Conservation (phyloP, 2,113 vertebrate genomes). For the Vulpes lagopus region DNA sequence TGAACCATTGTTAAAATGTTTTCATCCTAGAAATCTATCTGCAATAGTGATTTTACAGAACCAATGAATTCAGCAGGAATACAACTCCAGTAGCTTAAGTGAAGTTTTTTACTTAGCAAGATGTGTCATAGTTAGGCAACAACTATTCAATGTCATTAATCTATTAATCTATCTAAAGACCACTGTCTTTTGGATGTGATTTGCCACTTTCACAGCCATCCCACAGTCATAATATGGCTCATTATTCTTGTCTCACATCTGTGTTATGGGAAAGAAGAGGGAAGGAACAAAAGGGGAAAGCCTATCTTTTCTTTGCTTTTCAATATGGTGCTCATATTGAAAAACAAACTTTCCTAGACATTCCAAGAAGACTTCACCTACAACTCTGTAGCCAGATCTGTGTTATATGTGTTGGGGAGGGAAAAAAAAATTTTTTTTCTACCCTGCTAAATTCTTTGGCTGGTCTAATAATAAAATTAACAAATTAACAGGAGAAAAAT, state of each 20-base stretch:
- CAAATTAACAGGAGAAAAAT: not conserved
- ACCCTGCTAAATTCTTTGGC: not conserved
- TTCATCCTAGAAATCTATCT: not conserved
- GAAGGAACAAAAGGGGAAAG: not conserved
- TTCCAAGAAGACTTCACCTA: not conserved
- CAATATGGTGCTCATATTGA: not conserved
- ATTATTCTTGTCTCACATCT: not conserved
- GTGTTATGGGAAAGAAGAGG: not conserved
- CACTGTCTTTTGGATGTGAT: not conserved
- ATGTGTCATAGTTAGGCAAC: not conserved
- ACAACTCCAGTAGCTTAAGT: not conserved
- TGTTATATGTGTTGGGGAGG: not conserved
- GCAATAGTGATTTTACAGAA: not conserved
- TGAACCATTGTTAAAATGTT: not conserved
- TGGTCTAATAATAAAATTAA: not conserved
- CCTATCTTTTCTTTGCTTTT: too few species aligned
- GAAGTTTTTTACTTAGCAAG: not conserved
- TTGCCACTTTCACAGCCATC: not conserved
- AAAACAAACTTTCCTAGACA: not conserved
- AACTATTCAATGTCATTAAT: not conserved
- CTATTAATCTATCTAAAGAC: not conserved
- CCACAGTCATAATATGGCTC: too few species aligned
- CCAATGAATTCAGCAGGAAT: not conserved
- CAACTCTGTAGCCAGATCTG: not conserved
- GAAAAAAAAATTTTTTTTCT: not conserved